These are phyloP conservation scores for Poecilia latipinna DNA, from an alignment of 2,113 vertebrate species.

Conservation along the genomic window DNA sequence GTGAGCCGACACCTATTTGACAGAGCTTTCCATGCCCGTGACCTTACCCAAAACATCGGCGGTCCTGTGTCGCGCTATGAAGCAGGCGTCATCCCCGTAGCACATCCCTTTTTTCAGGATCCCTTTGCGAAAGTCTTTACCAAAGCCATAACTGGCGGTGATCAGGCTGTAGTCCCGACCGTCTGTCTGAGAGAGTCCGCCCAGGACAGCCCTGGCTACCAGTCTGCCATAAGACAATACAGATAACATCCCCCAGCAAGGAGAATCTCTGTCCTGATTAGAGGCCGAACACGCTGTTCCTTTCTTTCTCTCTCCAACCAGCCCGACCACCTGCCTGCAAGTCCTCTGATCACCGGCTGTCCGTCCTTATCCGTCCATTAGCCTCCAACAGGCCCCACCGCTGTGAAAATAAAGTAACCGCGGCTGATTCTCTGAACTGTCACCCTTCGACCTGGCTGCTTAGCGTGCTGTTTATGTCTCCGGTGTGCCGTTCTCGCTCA, in stretches of 20 bases:
- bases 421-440: neutral
- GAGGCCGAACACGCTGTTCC: constrained; percentile 27
- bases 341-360: constrained; percentile 27
- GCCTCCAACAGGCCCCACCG: constrained; percentile 10
- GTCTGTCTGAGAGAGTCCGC: constrained; percentile 96
- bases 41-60: constrained; percentile 95
- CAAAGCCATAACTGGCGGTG: constrained; percentile 95
- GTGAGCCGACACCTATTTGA: neutral
- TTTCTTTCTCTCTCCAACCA: constrained; percentile 6
- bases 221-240: constrained; percentile 96
- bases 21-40: neutral
- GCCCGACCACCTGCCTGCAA: constrained; percentile 21
- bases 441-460: neutral
- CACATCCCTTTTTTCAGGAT: constrained; percentile 99
- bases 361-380: constrained; percentile 58
- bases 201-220: constrained; percentile 96
- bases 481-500: constrained; percentile 16
- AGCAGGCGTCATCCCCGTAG: constrained; percentile 98
- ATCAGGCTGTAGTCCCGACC: constrained; percentile 94
- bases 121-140: constrained; percentile 99
- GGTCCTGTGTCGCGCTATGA: constrained; percentile 89
- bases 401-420: neutral
- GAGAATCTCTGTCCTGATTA: constrained; percentile 32
- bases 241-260: constrained; percentile 88
- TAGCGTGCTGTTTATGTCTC: constrained; percentile 43